Evolutionary conservation across 2,888 invertebrate genomes (phyloP).

Genomic region (Argyresthia albistria): DNA sequence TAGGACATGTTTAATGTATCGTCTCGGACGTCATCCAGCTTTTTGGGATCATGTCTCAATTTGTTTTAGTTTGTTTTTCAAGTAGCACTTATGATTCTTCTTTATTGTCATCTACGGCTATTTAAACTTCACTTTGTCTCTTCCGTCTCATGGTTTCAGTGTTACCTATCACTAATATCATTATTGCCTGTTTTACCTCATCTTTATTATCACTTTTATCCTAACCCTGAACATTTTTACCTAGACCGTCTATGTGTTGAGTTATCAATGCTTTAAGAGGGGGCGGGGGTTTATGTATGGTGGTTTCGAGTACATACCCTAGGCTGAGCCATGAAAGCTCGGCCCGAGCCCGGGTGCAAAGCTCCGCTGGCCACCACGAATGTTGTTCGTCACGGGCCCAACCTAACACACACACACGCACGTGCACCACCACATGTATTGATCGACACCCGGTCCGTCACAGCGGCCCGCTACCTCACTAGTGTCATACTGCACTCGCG

Average conservation of each 20-base stretch:
- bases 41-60: constrained; percentile 24
- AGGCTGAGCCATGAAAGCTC: constrained; percentile 92
- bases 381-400: constrained; percentile 63
- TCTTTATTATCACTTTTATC: constrained; percentile 21
- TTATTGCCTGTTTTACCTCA: background rate
- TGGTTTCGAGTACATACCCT: constrained; percentile 77
- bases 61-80: constrained; percentile 22
- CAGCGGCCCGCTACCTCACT: constrained; percentile 71
- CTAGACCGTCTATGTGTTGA: background rate
- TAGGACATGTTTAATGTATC: constrained; percentile 31
- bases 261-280: too few species aligned
- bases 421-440: constrained; percentile 63
- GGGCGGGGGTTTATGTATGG: background rate
- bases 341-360: constrained; percentile 76
- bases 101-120: background rate
- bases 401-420: constrained; percentile 66
- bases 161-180: background rate
- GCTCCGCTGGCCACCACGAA: constrained; percentile 72
- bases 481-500: constrained; percentile 72
- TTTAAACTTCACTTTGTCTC: background rate
- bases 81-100: constrained; percentile 1
- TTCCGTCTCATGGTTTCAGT: background rate
- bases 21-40: constrained; percentile 14
- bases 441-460: constrained; percentile 52
- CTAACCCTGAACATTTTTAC: constrained; percentile 18